phyloP scores from a whole-genome alignment of 2,888 invertebrate species.

The Ditylenchus weischeri region DNA sequence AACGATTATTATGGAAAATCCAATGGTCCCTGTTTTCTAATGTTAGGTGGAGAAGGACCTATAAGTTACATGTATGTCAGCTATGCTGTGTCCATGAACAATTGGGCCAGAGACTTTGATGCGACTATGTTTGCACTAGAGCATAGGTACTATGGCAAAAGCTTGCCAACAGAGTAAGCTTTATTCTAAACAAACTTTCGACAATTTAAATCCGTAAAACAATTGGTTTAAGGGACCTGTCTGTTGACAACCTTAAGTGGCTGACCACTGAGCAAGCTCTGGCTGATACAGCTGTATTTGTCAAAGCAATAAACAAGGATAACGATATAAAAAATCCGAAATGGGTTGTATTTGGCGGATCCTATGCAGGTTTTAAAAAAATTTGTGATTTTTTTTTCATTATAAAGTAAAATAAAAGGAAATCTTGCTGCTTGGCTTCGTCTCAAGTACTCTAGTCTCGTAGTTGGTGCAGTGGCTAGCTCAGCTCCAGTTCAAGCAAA shows the following conservation, averaged over 20 bases:
- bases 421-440: conserved; percentile 87
- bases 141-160: conserved; percentile 33
- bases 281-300: conserved; percentile 81
- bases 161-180: conserved; percentile 7
- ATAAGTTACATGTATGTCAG: conserved; percentile 25
- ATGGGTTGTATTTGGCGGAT: conserved; percentile 54
- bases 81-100: conserved; percentile 16
- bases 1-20: conserved; percentile 64
- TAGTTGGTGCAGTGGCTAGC: conserved; percentile 79
- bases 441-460: conserved; percentile 77
- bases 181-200: neutral
- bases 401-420: conserved; percentile 61
- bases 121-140: conserved; percentile 48
- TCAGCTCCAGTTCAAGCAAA: conserved; percentile 83
- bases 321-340: conserved; percentile 42
- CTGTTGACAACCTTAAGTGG: conserved; percentile 74
- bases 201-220: neutral
- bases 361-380: conserved; percentile 17
- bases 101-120: conserved; percentile 39
- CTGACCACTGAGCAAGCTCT: conserved; percentile 67
- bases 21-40: conserved; percentile 71
- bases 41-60: conserved; percentile 88
- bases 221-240: conserved; percentile 65
- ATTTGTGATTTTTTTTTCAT: too few relatives aligned
- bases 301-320: conserved; percentile 59